Base-by-base conservation (phyloP, 37 sponge, comb jelly and placozoan genomes). In the Ianthella basta region DNA sequence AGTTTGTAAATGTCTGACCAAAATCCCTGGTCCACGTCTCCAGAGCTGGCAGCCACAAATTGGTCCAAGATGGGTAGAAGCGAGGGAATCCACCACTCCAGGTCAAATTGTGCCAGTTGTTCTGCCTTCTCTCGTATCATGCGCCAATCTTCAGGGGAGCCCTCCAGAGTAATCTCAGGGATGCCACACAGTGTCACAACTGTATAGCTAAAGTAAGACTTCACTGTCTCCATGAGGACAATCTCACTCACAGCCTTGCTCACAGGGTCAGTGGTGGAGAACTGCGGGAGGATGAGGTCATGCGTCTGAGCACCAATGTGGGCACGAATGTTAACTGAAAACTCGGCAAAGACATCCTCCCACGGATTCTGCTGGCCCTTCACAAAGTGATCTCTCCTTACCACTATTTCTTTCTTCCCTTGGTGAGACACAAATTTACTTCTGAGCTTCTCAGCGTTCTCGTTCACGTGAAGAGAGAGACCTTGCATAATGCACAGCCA, bases 121-220 rank as follows among this genome's bases (percentile, higher is more conserved):
- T 55, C 34, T 8, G 75, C 87, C 61, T 82, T 86, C 21, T 86
- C 81, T n/a, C 74, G 79, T 1, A 91, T 56, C 73, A 29, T 29
- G 55, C 68, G 73, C 91, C 91, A 91, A 81, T 91, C 91, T 13
- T 79, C 72, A 1, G 59, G 44, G 18, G 91, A 83, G 2, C 91
- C 91, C 33, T 83, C 84, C 10, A 91, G 67, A 50, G 91, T 91
- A 36, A 91, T 83, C 56, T 83, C 84, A n/a, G 91, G 91, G 39
- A 91, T 84, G 33, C 91, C 91, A 91, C 91, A 91, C 0, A 55
- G 2, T 55, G 78, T 60, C 12, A 27, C 16, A 12, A 75, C 0
- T 39, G 19, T 19, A 67, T 84, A 91, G 15, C 5, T 23, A 25
- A 91, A 91, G 55, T 91, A 91, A 25, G 74, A 32, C 56, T 91